Evolutionary conservation across 1,140 invertebrate genomes (phyloP).

Genomic region (Oppia nitens): DNA sequence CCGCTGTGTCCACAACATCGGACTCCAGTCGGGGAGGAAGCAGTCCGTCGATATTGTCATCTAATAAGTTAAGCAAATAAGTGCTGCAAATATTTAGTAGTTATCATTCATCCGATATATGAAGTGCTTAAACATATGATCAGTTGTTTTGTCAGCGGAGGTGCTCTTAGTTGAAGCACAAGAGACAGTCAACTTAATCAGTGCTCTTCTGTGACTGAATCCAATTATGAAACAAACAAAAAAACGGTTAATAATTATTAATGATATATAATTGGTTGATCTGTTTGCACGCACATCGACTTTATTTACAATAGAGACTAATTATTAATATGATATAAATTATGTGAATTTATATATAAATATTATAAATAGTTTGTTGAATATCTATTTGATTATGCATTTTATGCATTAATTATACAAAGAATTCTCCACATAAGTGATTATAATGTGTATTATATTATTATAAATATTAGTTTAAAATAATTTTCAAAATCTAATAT

Average conservation of each 20-base stretch:
- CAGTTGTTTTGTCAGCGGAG: not conserved
- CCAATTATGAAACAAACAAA: not conserved
- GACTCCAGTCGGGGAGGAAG: slow-evolving; percentile 17
- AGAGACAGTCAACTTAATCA: not conserved
- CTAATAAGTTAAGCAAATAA: not conserved
- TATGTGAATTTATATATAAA: no score
- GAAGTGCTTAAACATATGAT: not conserved
- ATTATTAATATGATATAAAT: no score
- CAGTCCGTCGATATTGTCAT: not conserved
- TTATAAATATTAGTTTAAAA: not conserved
- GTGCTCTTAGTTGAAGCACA: not conserved
- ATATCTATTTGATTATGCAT: not conserved
- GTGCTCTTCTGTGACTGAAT: not conserved
- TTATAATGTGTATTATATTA: not conserved
- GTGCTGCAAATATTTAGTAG: not conserved
- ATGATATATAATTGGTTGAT: not conserved
- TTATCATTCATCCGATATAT: not conserved
- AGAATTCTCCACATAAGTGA: not conserved
- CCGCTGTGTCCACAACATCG: slow-evolving; percentile 21
- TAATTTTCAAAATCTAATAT: not conserved
- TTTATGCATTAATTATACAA: not conserved
- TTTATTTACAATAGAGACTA: no score
- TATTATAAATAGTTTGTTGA: no score
- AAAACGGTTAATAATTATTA: not conserved
- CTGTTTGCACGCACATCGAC: no score